Conservation (phyloP, 2,113 vertebrate genomes). For the Machaerirhynchus nigripectus region DNA sequence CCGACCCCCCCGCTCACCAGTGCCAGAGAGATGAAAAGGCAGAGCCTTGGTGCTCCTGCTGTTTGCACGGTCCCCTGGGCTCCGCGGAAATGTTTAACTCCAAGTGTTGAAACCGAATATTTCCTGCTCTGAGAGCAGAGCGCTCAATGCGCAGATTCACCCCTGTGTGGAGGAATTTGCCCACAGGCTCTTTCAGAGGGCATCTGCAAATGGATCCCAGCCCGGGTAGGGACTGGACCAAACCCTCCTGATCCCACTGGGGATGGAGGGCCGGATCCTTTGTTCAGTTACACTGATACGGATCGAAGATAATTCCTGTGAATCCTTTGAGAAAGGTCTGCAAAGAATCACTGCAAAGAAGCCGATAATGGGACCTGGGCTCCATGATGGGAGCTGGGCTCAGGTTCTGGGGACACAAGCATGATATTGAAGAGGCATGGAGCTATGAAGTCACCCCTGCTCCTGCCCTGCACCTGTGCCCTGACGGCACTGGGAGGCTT, state of each 20-base stretch:
- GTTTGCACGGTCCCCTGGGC: conserved; percentile 50
- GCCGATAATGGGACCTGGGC: not conserved
- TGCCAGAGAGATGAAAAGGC: conserved; percentile 69
- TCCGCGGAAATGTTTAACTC: conserved; percentile 60
- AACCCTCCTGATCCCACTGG: not conserved
- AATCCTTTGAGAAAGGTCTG: not conserved
- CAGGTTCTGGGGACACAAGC: accelerated
- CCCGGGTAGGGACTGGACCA: accelerated
- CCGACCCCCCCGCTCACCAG: not conserved
- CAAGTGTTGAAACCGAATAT: conserved; percentile 63
- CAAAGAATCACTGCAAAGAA: not conserved
- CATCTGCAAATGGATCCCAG: not conserved
- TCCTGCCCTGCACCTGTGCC: not conserved
- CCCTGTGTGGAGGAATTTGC: conserved; percentile 13
- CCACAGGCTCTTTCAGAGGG: accelerated
- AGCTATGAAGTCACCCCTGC: not conserved
- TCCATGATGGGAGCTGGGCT: not conserved
- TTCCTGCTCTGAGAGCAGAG: conserved; percentile 58
- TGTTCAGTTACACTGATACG: accelerated
- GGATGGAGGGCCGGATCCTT: not conserved
- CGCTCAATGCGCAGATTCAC: not conserved
- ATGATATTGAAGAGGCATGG: not conserved
- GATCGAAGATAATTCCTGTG: not conserved
- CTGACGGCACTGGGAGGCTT: not conserved
- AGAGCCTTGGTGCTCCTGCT: not conserved